Evolutionary conservation across 2,888 invertebrate genomes (phyloP), one percentile per base, ranked within the genome.

Genomic region (Hybos culiciformis): DNA sequence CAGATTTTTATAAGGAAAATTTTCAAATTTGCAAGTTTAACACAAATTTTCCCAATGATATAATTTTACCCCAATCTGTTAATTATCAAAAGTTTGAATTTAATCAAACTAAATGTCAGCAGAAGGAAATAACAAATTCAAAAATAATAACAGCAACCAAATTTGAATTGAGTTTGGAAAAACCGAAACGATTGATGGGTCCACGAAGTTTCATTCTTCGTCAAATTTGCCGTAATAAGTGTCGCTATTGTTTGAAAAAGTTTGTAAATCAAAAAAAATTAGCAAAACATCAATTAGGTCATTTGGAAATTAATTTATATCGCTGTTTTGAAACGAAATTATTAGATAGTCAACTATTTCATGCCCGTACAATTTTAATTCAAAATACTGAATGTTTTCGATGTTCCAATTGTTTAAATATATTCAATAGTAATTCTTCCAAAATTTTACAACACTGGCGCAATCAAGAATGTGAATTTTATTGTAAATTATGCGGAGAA

Each of bases 401-500:
- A 8, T 60, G 60, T 42, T 44, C 58, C 4, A 60, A 58, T 39
- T 60, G 60, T 45, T 57, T 55, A 56, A 55, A 55, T 14, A 45
- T 59, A 29, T 56, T 56, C 46, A 49, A 48, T 4, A 55, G 56
- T 44, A 56, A 58, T 40, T 53, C 53, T 39, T 51, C 52, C 2
- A n/a, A n/a, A n/a, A 58, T 60, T 23, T 46, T 58, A 1, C 52
- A 57, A 24, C 60, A 60, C 26, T 60, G 60, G 60, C 51, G 53
- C 3, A 46, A 41, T 14, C 54, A 55, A 3, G 53, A 57, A 23
- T 60, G 60, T 42, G 55, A 57, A 37, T 60, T 55, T 43, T 59
- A 54, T 44, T 60, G 60, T 45, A 51, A 52, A 21, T 51, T 60
- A 36, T 60, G 60, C 48, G 56, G 56, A 3, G 48, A 54, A 43